phyloP scores from a whole-genome alignment of 1,140 invertebrate genomes.

The Drosophila nannoptera region DNA sequence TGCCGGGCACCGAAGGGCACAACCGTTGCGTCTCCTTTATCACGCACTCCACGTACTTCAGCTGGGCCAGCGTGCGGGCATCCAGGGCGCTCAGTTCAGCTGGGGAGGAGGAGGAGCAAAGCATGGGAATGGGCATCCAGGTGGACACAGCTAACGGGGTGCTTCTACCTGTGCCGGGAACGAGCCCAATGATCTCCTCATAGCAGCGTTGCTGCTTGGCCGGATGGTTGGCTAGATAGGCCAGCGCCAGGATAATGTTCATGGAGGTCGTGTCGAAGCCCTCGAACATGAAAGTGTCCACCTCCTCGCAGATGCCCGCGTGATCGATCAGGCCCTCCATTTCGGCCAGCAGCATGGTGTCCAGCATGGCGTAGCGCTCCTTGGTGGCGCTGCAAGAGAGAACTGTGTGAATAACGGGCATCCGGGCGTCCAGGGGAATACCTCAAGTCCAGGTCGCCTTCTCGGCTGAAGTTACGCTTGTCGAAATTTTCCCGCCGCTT shows the following conservation, averaged over 20 bases:
- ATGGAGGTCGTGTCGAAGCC: slow-evolving; percentile 87
- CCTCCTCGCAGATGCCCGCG: slow-evolving; percentile 88
- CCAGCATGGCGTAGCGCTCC: slow-evolving; percentile 87
- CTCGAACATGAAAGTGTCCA: slow-evolving; percentile 90
- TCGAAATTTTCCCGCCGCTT: slow-evolving; percentile 52
- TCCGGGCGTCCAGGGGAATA: no score
- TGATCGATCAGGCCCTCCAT: slow-evolving; percentile 81
- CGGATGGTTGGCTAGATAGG: slow-evolving; percentile 82
- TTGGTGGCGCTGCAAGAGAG: slow-evolving; percentile 68
- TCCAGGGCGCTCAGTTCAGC: slow-evolving; percentile 71
- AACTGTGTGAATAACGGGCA: neutral
- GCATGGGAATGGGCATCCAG: no score
- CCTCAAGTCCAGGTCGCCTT: no score
- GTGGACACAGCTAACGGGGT: no score
- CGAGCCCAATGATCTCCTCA: slow-evolving; percentile 68
- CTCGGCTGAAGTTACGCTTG: no score
- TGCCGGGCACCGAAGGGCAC: slow-evolving; percentile 85
- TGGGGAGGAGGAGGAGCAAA: slow-evolving; percentile 1
- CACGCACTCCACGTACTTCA: slow-evolving; percentile 84
- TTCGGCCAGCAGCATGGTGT: slow-evolving; percentile 84
- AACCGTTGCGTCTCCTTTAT: slow-evolving; percentile 83
- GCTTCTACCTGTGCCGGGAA: slow-evolving; percentile 54
- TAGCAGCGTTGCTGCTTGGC: slow-evolving; percentile 84
- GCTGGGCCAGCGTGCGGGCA: slow-evolving; percentile 81
- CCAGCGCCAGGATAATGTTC: slow-evolving; percentile 81